Conservation (phyloP, 2,797 vertebrate species). For the Pelobates cultripes region DNA sequence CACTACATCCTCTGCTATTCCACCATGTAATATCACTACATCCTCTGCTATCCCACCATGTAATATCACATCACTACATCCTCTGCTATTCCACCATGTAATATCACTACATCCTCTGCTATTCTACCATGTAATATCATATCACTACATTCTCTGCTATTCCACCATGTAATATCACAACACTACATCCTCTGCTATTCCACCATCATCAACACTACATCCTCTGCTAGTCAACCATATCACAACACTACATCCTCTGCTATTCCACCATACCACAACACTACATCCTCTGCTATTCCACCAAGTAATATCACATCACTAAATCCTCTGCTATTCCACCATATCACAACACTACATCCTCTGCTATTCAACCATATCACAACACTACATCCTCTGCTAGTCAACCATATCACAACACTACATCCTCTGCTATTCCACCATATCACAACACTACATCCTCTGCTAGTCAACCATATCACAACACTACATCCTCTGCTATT, state of each 20-base stretch:
- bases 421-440: not conserved
- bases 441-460: not conserved
- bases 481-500: not conserved
- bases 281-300: not conserved
- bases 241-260: not conserved
- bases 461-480: not conserved
- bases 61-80: too few relatives aligned
- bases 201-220: not conserved
- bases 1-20: too few relatives aligned
- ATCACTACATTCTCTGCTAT: not conserved
- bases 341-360: not conserved
- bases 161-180: not conserved
- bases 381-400: not conserved
- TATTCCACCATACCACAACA: not conserved
- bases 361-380: not conserved
- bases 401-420: constrained; percentile 2
- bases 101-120: not conserved
- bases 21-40: too few relatives aligned
- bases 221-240: not conserved
- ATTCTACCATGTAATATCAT: not conserved
- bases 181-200: not conserved
- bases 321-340: not conserved
- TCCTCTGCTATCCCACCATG: too few relatives aligned
- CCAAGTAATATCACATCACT: not conserved
- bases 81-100: not conserved